Conservation (phyloP, 2,888 invertebrate genomes). For the Sympetrum striolatum region DNA sequence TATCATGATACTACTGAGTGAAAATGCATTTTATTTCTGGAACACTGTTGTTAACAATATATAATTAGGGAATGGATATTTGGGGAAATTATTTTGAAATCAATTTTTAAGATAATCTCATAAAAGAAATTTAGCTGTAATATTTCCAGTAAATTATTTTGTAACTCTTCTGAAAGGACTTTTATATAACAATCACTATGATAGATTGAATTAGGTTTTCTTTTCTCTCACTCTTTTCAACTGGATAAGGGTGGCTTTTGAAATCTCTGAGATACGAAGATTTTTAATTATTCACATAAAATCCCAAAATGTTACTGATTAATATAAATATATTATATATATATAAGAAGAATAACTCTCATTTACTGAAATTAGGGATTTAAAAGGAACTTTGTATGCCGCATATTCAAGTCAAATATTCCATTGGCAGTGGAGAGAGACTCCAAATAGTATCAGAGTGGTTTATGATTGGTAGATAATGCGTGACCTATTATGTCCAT, state of each 20-base stretch:
- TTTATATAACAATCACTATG: conserved; percentile 2
- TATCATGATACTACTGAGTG: not conserved
- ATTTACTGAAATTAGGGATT: not conserved
- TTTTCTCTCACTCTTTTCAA: not conserved
- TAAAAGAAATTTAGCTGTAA: not conserved
- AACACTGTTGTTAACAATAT: not conserved
- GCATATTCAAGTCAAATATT: not conserved
- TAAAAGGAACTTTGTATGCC: conserved; percentile 3
- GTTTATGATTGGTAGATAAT: not conserved
- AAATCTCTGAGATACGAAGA: not conserved
- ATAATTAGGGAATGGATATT: not conserved
- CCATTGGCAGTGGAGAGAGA: not conserved
- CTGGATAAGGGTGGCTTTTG: conserved; percentile 2
- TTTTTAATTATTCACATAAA: not conserved
- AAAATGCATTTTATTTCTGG: not conserved
- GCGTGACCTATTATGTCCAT: not conserved
- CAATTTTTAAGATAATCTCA: not conserved
- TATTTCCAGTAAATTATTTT: conserved; percentile 3
- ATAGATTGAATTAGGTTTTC: not conserved
- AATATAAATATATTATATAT: not conserved
- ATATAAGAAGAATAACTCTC: not conserved
- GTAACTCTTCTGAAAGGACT: not conserved
- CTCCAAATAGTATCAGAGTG: not conserved
- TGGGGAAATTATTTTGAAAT: conserved; percentile 10
- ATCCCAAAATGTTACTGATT: not conserved